Conservation (phyloP, 2,797 vertebrate species). For the Platalea minor region DNA sequence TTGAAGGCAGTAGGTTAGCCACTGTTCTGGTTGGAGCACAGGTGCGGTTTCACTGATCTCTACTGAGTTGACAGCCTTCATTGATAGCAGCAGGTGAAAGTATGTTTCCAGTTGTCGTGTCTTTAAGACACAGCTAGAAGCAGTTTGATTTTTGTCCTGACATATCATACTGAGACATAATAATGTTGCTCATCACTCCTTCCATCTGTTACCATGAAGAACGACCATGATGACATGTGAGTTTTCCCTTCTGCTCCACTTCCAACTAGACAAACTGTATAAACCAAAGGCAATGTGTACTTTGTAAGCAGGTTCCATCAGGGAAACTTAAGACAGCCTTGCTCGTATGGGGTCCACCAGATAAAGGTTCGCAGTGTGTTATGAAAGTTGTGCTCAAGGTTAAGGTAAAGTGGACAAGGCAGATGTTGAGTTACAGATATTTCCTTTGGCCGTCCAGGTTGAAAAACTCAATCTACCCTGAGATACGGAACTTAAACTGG, state of each 20-base stretch:
- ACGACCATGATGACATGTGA: background rate
- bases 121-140: background rate
- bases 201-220: background rate
- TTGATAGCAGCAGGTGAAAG: background rate
- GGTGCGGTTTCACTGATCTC: background rate
- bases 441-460: slow-evolving; percentile 4
- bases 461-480: background rate
- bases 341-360: background rate
- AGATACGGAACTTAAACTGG: background rate
- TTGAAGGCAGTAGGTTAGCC: background rate
- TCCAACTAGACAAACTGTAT: background rate
- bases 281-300: slow-evolving; percentile 54
- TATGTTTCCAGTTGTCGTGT: background rate
- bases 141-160: background rate
- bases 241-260: background rate
- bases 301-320: slow-evolving; percentile 15
- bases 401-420: background rate
- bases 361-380: background rate
- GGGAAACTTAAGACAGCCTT: background rate
- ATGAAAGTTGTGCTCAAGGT: background rate
- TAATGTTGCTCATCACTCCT: slow-evolving; percentile 25
- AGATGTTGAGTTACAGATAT: slow-evolving; percentile 7
- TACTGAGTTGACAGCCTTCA: background rate
- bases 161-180: background rate
- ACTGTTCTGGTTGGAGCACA: background rate